Percentiles rank a stretch among this genome's conserved stretches.
These are phyloP conservation scores for Metopia argyrocephala DNA, from an alignment of 2,888 invertebrate genomes.

Conservation along the genomic window DNA sequence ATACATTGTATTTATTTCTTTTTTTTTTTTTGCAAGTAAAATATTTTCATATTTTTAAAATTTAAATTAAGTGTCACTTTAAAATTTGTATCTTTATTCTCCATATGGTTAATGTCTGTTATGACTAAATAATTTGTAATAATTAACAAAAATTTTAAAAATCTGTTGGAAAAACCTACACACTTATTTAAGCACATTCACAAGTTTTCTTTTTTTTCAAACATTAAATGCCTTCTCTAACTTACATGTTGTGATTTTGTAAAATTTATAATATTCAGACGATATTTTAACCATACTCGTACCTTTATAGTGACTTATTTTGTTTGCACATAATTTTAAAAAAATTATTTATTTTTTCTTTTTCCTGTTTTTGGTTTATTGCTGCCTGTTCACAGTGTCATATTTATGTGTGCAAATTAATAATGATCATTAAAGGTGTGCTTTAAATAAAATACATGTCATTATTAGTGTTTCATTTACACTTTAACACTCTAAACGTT, in stretches of 20 bases:
- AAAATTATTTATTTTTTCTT: background rate
- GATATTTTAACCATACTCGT: background rate
- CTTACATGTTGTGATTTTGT: slow-evolving; percentile 47
- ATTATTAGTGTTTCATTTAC: slow-evolving; percentile 64
- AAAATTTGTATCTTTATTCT: background rate
- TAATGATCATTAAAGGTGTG: slow-evolving; percentile 63
- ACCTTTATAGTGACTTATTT: background rate
- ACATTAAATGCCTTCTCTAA: slow-evolving; percentile 3
- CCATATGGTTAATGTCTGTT: slow-evolving; percentile 13
- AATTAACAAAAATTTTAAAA: slow-evolving; percentile 46
- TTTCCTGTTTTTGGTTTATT: slow-evolving; percentile 22
- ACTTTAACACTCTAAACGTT: slow-evolving; percentile 61
- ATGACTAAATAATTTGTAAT: slow-evolving; percentile 37
- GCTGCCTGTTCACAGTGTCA: slow-evolving; percentile 45
- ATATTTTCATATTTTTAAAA: too few species aligned
- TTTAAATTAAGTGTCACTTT: too few species aligned
- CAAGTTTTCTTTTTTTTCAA: background rate
- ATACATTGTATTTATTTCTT: too few species aligned
- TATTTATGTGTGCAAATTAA: slow-evolving; percentile 56
- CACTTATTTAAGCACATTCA: slow-evolving; percentile 3
- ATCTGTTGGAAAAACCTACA: slow-evolving; percentile 27
- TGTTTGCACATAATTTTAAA: slow-evolving; percentile 11
- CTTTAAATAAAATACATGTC: slow-evolving; percentile 63
- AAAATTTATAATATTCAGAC: slow-evolving; percentile 37
- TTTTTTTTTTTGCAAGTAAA: too few species aligned